Conservation (phyloP, 2,888 invertebrate species). For the Spisula solida region DNA sequence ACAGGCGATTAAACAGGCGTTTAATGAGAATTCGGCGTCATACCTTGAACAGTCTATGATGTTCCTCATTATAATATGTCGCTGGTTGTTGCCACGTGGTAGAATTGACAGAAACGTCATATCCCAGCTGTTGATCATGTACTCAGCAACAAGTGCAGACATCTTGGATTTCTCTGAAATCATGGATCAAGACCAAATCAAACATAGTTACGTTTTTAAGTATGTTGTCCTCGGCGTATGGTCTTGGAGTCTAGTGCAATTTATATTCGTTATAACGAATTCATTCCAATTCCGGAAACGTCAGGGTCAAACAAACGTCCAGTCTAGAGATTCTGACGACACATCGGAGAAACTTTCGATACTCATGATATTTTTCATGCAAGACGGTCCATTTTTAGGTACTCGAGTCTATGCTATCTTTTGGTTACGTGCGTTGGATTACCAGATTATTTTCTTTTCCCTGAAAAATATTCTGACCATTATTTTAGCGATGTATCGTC, state of each 20-base stretch:
- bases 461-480: constrained; percentile 65
- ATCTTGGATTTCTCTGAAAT: constrained; percentile 70
- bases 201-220: constrained; percentile 7
- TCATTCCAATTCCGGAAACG: constrained; percentile 50
- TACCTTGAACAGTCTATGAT: constrained; percentile 70
- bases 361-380: constrained; percentile 71
- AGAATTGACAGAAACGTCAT: constrained; percentile 65
- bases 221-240: constrained; percentile 61
- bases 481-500: constrained; percentile 61
- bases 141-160: constrained; percentile 68
- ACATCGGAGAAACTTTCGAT: constrained; percentile 63
- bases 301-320: background rate
- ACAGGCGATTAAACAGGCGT: background rate
- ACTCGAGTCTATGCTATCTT: constrained; percentile 59
- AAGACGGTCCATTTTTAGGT: constrained; percentile 67
- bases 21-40: constrained; percentile 42
- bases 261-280: constrained; percentile 66
- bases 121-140: constrained; percentile 69
- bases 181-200: constrained; percentile 46
- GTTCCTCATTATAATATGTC: constrained; percentile 66
- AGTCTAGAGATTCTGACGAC: constrained; percentile 36
- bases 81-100: constrained; percentile 70
- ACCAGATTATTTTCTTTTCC: constrained; percentile 65
- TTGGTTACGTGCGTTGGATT: constrained; percentile 40
- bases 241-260: constrained; percentile 70